Base-by-base conservation (phyloP, 2,888 invertebrate species). In the Hedychridium roseum region DNA sequence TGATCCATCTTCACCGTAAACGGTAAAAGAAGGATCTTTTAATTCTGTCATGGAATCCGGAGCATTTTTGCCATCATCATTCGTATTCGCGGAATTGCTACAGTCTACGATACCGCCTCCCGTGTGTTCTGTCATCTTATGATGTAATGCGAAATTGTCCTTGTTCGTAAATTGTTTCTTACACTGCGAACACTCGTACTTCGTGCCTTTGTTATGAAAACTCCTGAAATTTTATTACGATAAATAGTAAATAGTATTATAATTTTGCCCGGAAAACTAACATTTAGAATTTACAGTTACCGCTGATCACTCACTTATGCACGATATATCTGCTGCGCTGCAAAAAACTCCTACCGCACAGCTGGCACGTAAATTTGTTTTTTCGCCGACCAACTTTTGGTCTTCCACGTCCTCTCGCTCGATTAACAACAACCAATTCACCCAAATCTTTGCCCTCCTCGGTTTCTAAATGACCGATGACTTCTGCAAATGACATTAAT, bases 381-480 rank as follows among this genome's bases (percentile, higher is more conserved):
- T 78, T 79, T 63, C 65, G 70, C 39, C 76, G 54, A 34, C 63
- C 60, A 77, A 83, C 79, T 71, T 82, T 84, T 27, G 85, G 84
- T 52, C 85, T 78, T 1, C 84, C 83, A 12, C 84, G 79, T 0
- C 84, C 82, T 56, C 84, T 82, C 16, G 82, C 83, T 51, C 70
- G 72, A 51, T 84, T 84, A 2, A 87, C 82, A 11, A 87, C 81
- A 6, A 88, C 84, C 1, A 86, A 79, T 68, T 88, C 86, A 0
- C 87, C 88, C 38, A 84, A 70, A 71, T 83, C 81, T 61, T 81
- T 80, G 2, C 85, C 85, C 56, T 84, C 82, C 1, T 85, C 82
- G 15, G 83, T 82, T 74, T 87, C 87, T 52, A 88, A 76, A 63
- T 87, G 87, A 0, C 89, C 89, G 50, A 89, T 89, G 18, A 88